These are phyloP conservation scores for Meloidogyne exigua DNA, from an alignment of 1,140 invertebrate genomes.

Conservation along the genomic window DNA sequence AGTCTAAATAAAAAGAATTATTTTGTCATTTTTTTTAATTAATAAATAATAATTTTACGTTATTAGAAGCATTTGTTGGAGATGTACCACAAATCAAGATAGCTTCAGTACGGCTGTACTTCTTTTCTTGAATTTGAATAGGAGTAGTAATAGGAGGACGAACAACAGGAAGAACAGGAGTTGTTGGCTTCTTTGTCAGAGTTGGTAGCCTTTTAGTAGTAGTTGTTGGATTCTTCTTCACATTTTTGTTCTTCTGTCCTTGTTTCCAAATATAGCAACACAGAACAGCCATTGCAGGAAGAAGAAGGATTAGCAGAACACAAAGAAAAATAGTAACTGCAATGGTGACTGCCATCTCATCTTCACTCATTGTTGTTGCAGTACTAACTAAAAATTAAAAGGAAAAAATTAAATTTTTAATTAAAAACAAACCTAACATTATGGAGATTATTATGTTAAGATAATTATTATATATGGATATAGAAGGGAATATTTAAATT, in stretches of 20 bases:
- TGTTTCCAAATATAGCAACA: not conserved
- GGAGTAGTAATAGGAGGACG: not conserved
- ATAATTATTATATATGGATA: too few species aligned
- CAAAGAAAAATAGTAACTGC: not conserved
- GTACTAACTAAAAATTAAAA: not conserved
- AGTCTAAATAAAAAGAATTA: too few species aligned
- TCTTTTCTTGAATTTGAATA: not conserved
- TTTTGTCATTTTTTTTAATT: too few species aligned
- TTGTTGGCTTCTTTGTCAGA: too few species aligned
- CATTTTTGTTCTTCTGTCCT: not conserved
- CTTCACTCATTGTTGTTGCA: not conserved
- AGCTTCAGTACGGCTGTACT: not conserved
- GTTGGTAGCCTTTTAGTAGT: too few species aligned
- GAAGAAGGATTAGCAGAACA: not conserved
- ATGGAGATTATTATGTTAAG: not conserved
- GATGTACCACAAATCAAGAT: not conserved
- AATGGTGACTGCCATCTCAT: too few species aligned
- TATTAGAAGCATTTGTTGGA: too few species aligned
- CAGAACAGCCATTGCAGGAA: not conserved
- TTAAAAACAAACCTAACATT: constrained; percentile 1
- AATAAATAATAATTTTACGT: too few species aligned
- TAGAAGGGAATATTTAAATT: too few species aligned
- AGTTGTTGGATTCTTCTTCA: not conserved
- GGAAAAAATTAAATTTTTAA: not conserved
- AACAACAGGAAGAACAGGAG: too few species aligned